Percentiles rank a stretch among this genome's conserved stretches.
phyloP scores from a whole-genome alignment of 2,113 vertebrate species.

The Varanus komodoensis region DNA sequence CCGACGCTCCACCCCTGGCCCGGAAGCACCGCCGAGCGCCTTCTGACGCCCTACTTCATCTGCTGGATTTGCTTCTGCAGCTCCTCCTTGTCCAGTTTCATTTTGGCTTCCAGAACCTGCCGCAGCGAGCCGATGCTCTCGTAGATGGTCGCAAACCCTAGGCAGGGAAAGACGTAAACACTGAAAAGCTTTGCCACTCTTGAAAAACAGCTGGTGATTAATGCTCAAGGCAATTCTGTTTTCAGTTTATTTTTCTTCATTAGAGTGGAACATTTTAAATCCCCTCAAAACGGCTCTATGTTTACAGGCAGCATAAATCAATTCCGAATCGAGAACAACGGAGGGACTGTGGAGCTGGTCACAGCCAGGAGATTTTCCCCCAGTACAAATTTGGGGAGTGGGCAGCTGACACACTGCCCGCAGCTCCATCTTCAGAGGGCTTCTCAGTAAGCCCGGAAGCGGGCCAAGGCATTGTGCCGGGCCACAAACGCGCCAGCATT shows the following conservation, averaged over 20 bases:
- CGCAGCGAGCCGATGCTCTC: conserved; percentile 83
- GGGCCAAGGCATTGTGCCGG: too few species aligned
- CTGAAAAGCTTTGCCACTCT: not conserved
- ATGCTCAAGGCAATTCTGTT: not conserved
- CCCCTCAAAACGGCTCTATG: accelerated
- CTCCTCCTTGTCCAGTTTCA: conserved; percentile 83
- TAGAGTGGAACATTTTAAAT: not conserved
- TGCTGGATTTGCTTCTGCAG: conserved; percentile 82
- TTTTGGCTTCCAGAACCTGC: conserved; percentile 82
- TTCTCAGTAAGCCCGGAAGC: not conserved
- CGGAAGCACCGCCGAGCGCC: conserved; percentile 21
- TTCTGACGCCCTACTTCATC: conserved; percentile 67
- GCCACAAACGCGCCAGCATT: conserved; percentile 75
- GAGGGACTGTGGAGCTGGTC: not conserved
- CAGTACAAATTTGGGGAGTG: not conserved
- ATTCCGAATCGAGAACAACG: too few species aligned
- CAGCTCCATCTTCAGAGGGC: not conserved
- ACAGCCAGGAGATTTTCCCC: not conserved
- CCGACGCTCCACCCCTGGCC: not conserved
- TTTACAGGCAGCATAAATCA: too few species aligned
- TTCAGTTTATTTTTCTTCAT: not conserved
- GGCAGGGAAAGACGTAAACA: conserved; percentile 36
- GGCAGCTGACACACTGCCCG: not conserved
- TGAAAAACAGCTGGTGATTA: not conserved
- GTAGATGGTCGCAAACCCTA: conserved; percentile 83